Evolutionary conservation across 2,113 vertebrate genomes (phyloP).

Genomic region (Pseudopodoces humilis): DNA sequence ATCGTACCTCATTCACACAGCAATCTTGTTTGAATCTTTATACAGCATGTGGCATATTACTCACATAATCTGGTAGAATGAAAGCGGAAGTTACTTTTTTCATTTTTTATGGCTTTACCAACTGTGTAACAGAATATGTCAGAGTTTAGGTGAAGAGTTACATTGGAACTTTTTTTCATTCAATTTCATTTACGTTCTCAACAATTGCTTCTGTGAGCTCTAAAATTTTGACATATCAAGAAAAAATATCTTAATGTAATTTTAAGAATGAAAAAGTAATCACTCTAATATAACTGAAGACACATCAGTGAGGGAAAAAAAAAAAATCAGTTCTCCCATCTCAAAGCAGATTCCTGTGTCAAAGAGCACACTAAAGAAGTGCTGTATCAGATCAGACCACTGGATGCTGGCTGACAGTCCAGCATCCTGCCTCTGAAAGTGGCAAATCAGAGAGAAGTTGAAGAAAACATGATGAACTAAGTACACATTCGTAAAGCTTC

Average conservation of each 20-base stretch:
- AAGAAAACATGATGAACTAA: fast-evolving
- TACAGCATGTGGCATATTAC: not conserved
- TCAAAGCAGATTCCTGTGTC: not conserved
- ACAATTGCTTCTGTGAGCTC: not conserved
- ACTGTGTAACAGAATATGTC: not conserved
- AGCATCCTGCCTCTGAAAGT: not conserved
- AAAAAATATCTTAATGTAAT: not conserved
- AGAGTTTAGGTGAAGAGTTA: not conserved
- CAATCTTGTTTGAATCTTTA: not conserved
- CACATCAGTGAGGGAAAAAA: not conserved
- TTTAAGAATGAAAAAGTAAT: not conserved
- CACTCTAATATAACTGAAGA: not conserved
- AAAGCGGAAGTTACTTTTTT: not conserved
- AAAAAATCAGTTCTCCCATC: not conserved
- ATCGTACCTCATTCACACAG: not conserved
- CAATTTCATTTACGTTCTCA: not conserved
- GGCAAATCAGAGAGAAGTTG: not conserved
- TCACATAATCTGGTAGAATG: not conserved
- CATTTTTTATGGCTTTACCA: not conserved
- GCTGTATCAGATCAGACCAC: not conserved
- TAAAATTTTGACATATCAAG: not conserved
- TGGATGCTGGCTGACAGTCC: not conserved
- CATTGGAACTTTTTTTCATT: not conserved
- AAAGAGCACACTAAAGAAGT: not conserved
- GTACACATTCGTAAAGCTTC: not conserved